These are phyloP conservation scores for Psilopsiagon aurifrons DNA, from an alignment of 2,113 vertebrate genomes.

Conservation along the genomic window DNA sequence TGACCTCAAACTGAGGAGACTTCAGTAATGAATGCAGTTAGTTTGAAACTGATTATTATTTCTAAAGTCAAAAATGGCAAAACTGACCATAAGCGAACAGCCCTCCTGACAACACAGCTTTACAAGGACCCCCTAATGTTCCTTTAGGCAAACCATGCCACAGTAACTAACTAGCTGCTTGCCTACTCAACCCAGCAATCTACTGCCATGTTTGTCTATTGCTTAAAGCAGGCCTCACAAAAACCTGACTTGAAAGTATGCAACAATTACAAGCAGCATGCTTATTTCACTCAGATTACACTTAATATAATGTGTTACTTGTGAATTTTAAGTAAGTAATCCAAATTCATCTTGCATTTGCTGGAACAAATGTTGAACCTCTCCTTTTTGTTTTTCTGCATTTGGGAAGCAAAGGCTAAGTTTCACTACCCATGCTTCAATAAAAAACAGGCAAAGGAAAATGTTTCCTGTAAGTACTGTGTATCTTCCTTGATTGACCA, in stretches of 20 bases:
- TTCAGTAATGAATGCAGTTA: not conserved
- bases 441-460: not conserved
- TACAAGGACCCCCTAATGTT: not conserved
- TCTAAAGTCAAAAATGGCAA: slow-evolving; percentile 30
- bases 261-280: not conserved
- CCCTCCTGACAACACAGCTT: not conserved
- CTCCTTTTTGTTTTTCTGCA: not conserved
- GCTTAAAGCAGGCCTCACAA: not conserved
- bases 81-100: not conserved
- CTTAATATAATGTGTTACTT: not conserved
- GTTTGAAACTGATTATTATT: slow-evolving; percentile 39
- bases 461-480: not conserved
- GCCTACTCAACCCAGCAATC: not conserved
- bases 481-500: not conserved
- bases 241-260: not conserved
- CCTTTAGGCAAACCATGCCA: not conserved
- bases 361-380: not conserved
- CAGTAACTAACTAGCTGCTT: not conserved
- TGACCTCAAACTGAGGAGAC: not conserved
- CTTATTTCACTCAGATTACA: not conserved
- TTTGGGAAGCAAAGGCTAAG: not conserved
- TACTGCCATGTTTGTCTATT: not conserved
- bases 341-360: not conserved
- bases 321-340: not conserved
- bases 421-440: not conserved